phyloP scores from a whole-genome alignment of 2,888 invertebrate species.

The Autographa pulchrina region DNA sequence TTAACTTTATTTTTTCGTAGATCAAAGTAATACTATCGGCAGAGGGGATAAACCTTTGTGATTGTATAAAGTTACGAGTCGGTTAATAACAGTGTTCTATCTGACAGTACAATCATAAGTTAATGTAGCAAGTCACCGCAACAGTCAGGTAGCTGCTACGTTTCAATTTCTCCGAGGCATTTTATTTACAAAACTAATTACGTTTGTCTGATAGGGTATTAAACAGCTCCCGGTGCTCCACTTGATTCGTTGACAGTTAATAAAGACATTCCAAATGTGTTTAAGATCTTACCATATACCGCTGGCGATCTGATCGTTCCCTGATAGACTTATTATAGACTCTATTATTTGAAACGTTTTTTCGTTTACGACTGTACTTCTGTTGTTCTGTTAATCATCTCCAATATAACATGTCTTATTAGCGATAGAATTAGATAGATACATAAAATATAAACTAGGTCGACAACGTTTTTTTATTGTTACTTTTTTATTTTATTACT shows the following conservation, averaged over 20 bases:
- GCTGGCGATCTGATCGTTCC: conserved; percentile 76
- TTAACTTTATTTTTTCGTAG: conserved; percentile 11
- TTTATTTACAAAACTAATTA: conserved; percentile 90
- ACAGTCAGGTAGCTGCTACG: conserved; percentile 85
- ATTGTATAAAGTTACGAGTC: conserved; percentile 48
- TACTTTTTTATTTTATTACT: conserved; percentile 82
- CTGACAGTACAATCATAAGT: conserved; percentile 73
- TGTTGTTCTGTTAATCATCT: conserved; percentile 66
- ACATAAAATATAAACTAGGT: conserved; percentile 69
- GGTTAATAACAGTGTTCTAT: conserved; percentile 65
- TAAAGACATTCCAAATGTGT: conserved; percentile 87
- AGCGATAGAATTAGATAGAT: conserved; percentile 71
- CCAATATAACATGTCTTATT: conserved; percentile 68
- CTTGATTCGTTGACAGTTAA: conserved; percentile 88
- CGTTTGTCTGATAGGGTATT: conserved; percentile 88
- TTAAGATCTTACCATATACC: conserved; percentile 79
- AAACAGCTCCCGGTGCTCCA: conserved; percentile 83
- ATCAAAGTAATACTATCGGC: conserved; percentile 26
- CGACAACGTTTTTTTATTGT: conserved; percentile 71
- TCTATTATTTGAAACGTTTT: conserved; percentile 61
- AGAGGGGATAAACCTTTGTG: conserved; percentile 55
- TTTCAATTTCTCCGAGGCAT: conserved; percentile 88
- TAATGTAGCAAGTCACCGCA: conserved; percentile 85
- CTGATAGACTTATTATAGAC: conserved; percentile 75
- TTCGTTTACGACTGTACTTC: conserved; percentile 67